Evolutionary conservation across 1,140 invertebrate genomes (phyloP).

Genomic region (Drosophila oshimai): DNA sequence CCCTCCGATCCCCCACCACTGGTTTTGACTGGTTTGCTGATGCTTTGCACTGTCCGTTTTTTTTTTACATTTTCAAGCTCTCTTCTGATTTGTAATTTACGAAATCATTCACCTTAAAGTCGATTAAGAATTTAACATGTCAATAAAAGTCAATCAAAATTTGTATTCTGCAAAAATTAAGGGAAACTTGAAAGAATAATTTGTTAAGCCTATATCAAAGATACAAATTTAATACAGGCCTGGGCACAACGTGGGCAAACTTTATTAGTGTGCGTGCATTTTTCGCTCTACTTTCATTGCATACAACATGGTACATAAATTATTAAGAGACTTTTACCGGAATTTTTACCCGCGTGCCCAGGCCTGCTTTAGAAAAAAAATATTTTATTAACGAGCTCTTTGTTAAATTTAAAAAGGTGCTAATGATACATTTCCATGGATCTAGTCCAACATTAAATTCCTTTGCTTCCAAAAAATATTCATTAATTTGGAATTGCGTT

Average conservation of each 20-base stretch:
- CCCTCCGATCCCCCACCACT: neutral
- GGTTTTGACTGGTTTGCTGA: slow-evolving; percentile 43
- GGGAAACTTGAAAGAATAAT: no score
- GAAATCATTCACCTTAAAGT: slow-evolving; percentile 43
- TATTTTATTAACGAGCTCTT: neutral
- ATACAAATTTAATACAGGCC: no score
- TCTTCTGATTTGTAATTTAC: slow-evolving; percentile 45
- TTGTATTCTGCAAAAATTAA: no score
- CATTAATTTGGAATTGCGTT: slow-evolving; percentile 43
- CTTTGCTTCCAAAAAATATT: slow-evolving; percentile 32
- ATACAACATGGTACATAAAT: no score
- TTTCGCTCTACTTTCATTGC: no score
- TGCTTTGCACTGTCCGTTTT: slow-evolving; percentile 54
- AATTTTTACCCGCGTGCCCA: no score
- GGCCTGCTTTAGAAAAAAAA: no score
- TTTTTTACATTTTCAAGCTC: slow-evolving; percentile 33
- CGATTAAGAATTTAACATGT: neutral
- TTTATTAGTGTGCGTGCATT: no score
- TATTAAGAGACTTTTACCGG: neutral
- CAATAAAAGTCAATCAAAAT: no score
- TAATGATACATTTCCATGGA: slow-evolving; percentile 4
- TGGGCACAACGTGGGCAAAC: no score
- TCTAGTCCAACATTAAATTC: neutral
- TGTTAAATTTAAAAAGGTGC: neutral
- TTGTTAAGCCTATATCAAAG: no score